Evolutionary conservation across 2,888 invertebrate genomes (phyloP).

Genomic region (Mesoligia furuncula): DNA sequence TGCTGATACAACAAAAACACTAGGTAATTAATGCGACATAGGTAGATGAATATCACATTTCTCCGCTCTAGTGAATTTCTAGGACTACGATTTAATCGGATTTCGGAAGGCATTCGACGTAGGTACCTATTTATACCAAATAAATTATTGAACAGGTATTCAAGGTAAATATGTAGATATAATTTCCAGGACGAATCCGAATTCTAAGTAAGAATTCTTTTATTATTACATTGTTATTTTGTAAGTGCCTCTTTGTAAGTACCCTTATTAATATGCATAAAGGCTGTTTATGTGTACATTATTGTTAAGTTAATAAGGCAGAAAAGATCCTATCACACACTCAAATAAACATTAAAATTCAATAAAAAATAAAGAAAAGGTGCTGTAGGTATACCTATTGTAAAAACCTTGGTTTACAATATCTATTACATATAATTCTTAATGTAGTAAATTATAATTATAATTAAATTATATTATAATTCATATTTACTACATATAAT

Average conservation of each 20-base stretch:
- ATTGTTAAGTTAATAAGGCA: not conserved
- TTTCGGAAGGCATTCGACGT: not conserved
- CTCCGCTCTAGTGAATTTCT: not conserved
- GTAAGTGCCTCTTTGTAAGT: not conserved
- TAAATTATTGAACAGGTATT: conserved; percentile 13
- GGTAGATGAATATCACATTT: conserved; percentile 30
- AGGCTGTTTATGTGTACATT: not conserved
- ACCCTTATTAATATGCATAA: not conserved
- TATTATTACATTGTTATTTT: not conserved
- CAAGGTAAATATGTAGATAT: conserved; percentile 23
- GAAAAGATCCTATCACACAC: too few relatives aligned
- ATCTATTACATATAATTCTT: not conserved
- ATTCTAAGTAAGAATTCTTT: not conserved
- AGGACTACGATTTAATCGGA: conserved; percentile 17
- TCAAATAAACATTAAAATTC: not conserved
- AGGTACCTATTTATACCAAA: conserved; percentile 16
- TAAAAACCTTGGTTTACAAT: not conserved
- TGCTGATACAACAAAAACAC: conserved; percentile 7
- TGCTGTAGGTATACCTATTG: not conserved
- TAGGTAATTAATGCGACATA: not conserved
- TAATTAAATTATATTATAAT: too few relatives aligned
- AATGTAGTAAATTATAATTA: too few relatives aligned
- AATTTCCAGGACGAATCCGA: conserved; percentile 8
- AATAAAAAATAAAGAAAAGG: not conserved
- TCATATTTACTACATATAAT: too few relatives aligned